phyloP scores from a whole-genome alignment of 92 coral and sea anemone genomes.

The Actinostola sp. region DNA sequence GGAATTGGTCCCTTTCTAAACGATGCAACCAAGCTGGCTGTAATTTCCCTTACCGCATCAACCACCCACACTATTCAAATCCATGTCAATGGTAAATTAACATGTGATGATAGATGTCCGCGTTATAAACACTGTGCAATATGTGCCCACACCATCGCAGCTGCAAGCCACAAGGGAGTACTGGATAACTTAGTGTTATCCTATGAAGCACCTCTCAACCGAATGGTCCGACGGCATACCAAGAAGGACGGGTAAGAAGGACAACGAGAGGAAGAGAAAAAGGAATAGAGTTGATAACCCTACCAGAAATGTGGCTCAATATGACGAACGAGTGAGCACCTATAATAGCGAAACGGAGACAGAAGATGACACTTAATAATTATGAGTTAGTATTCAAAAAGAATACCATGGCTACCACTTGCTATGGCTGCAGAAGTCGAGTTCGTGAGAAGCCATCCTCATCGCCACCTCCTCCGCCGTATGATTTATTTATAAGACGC shows the following conservation, averaged over 20 bases:
- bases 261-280: conserved; percentile 26
- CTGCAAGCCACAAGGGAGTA: conserved; percentile 24
- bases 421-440: conserved; percentile 53
- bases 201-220: conserved; percentile 28
- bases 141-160: conserved; percentile 60
- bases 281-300: conserved; percentile 4
- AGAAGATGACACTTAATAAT: too few relatives aligned
- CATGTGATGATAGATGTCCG: conserved; percentile 49
- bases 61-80: conserved; percentile 58
- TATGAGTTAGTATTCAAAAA: too few relatives aligned
- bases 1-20: conserved; percentile 54
- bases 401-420: conserved; percentile 51
- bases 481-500: conserved; percentile 50
- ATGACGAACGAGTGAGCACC: conserved; percentile 24
- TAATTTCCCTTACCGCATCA: conserved; percentile 48
- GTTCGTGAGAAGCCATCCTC: conserved; percentile 42
- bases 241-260: conserved; percentile 35
- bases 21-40: conserved; percentile 31
- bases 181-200: conserved; percentile 17
- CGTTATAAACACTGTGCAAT: conserved; percentile 44
- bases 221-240: conserved; percentile 26
- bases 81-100: conserved; percentile 21
- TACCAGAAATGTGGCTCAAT: conserved; percentile 34
- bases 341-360: background rate
- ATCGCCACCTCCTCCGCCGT: conserved; percentile 62